Conservation (phyloP, 2,888 invertebrate species). For the Proisotoma minuta region DNA sequence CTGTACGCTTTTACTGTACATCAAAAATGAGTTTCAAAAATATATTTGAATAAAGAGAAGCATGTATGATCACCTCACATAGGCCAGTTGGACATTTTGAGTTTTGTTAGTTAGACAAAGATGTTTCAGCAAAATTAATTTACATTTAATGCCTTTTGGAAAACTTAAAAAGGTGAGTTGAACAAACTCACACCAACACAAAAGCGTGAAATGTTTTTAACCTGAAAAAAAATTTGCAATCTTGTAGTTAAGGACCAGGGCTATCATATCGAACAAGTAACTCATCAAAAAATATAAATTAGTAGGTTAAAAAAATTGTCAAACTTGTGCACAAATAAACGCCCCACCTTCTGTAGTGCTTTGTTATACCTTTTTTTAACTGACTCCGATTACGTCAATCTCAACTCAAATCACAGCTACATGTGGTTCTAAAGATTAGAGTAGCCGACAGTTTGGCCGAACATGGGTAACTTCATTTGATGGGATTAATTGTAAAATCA, state of each 20-base stretch:
- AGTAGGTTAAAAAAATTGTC: background rate
- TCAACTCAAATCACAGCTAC: too few species aligned
- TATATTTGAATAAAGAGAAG: background rate
- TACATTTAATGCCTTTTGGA: background rate
- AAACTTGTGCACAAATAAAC: background rate
- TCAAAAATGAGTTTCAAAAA: background rate
- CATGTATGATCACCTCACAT: background rate
- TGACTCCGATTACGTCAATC: too few species aligned
- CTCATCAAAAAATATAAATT: background rate
- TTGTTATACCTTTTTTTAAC: too few species aligned
- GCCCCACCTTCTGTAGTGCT: background rate
- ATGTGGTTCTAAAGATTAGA: too few species aligned
- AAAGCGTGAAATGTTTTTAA: background rate
- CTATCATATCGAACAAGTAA: background rate
- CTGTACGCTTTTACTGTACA: background rate
- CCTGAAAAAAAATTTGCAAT: background rate
- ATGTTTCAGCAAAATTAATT: background rate
- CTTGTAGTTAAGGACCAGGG: background rate
- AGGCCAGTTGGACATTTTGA: background rate
- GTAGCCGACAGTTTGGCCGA: too few species aligned
- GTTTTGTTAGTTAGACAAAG: background rate
- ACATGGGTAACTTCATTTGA: too few species aligned
- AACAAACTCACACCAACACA: background rate
- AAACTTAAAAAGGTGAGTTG: background rate
- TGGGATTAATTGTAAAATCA: too few species aligned